Base-by-base conservation (phyloP, 2,888 invertebrate species). In the Abscondita cerata region DNA sequence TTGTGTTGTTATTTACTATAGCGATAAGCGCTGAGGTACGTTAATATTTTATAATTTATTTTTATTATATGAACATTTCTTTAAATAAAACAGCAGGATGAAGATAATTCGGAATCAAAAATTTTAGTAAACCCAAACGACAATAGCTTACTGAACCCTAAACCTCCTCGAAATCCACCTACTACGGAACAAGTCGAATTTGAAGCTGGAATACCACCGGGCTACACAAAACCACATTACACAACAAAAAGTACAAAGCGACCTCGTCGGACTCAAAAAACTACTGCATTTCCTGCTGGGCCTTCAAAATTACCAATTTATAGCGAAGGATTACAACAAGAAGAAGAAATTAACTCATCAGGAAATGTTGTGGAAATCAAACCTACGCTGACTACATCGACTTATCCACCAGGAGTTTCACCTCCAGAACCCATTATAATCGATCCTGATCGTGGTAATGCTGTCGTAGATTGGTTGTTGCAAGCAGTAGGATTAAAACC, bases 391-490 rank as follows among this genome's bases (percentile, higher is more conserved):
- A 25, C 4, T 25, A 13, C 59, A 1, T 33, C 52, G 0, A 51
- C 54, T 0, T 59, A 58, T 34, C 63, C 59, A 16, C 59, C 63
- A 31, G 59, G 59, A 0, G 63, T 63, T n/a, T 59, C 52, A 11
- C 33, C 59, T 15, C 63, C 63, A 13, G 55, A 63, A 34, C 47
- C 63, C 1, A 13, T 47, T 1, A 36, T 62, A 38, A 13, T 33
- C 1, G 57, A 59, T 12, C 53, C 59, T 8, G 55, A 52, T 25
- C 52, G 60, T 20, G 62, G 68, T 18, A 68, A 57, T 19, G 62
- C 68, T 19, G 68, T 79, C 11, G 66, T 79, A 5, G 77, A 80
- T 52, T 80, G 80, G 80, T 70, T 78, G 48, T 65, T 77, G 52
- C 76, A 77, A 11, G 60, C 75, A 11, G 72, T 78, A 13, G 77